phyloP scores from a whole-genome alignment of 2,797 vertebrate genomes.

The Hydrocynus forskahlii region DNA sequence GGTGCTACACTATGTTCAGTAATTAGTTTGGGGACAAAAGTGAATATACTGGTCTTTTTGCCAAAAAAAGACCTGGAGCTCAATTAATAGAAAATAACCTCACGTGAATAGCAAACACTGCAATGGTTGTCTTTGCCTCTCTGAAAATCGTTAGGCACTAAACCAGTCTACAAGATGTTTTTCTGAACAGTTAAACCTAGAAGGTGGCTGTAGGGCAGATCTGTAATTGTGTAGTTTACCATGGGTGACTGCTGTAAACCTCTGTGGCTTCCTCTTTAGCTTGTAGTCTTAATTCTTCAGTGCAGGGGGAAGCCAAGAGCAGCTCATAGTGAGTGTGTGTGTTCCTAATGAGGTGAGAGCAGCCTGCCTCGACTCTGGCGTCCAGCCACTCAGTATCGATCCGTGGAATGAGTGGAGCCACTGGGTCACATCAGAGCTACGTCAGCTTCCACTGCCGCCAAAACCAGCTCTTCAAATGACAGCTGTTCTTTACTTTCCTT shows the following conservation, averaged over 20 bases:
- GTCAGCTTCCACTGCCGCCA: not conserved
- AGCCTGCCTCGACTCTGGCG: constrained; percentile 22
- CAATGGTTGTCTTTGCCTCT: too few species aligned
- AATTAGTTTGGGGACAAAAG: too few species aligned
- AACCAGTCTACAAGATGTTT: not conserved
- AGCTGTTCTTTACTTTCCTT: too few species aligned
- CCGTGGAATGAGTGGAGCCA: not conserved
- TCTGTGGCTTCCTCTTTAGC: constrained; percentile 1
- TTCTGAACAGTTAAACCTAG: not conserved
- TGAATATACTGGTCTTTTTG: too few species aligned
- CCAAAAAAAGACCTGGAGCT: too few species aligned
- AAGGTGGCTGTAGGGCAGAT: not conserved
- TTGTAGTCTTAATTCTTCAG: constrained; percentile 1
- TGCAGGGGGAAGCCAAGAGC: not conserved
- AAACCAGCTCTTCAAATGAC: not conserved
- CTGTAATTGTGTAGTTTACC: not conserved
- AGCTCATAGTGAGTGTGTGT: not conserved
- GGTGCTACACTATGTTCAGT: too few species aligned
- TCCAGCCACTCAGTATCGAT: constrained; percentile 16
- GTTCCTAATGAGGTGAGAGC: not conserved
- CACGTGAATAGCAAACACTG: too few species aligned
- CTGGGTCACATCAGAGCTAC: not conserved
- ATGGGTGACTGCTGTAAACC: not conserved
- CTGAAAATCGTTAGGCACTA: too few species aligned
- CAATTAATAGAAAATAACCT: too few species aligned